Base-by-base conservation (phyloP, 2,113 vertebrate species). In the Saguinus midas region DNA sequence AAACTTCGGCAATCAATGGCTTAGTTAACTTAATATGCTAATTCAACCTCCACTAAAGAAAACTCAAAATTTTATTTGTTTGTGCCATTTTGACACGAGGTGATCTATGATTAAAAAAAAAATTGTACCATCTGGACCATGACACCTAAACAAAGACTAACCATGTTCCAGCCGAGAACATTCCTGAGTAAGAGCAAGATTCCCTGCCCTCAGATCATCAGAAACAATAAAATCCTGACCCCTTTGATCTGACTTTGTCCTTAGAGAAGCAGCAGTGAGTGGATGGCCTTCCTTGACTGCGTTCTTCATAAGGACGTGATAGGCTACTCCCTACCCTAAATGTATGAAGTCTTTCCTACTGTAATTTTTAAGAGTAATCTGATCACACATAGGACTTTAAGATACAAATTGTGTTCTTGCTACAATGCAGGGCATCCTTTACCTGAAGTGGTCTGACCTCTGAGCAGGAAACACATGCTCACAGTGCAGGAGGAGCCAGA, bases 371-470 rank as follows among this genome's bases (percentile, higher is more conserved):
- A 78, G 66, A 58, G 23, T 75, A 12, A 68, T 57, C 12, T 45
- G 43, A 70, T n/a, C 92, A 94, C n/a, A 32, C 68, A 32, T 70
- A 20, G 1, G 16, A 6, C 23, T 97, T 97, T 85, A 80, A 85
- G 89, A 48, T 32, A 66, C 52, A 14, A 1, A 0, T 17, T 78
- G 14, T 23, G 27, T 8, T 18, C 55, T 14, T 8, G 8, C 48
- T 57, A 73, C 68, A 32, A 66, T 0, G 72, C 13, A 93, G 57
- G 43, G 3, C 35, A 7, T 16, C 61, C 40, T 84, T 29, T 35
- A 29, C 70, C 64, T 88, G 84, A 91, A 90, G 64, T 11, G n/a
- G 25, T 18, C n/a, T 95, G 58, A 86, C 40, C 57, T 93, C 81
- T 37, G 5, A 57, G 76, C 1, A 11, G 9, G 57, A 97, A 92